These are phyloP conservation scores for Hemicrepidius hirtus DNA, from an alignment of 2,888 invertebrate species.

Conservation along the genomic window DNA sequence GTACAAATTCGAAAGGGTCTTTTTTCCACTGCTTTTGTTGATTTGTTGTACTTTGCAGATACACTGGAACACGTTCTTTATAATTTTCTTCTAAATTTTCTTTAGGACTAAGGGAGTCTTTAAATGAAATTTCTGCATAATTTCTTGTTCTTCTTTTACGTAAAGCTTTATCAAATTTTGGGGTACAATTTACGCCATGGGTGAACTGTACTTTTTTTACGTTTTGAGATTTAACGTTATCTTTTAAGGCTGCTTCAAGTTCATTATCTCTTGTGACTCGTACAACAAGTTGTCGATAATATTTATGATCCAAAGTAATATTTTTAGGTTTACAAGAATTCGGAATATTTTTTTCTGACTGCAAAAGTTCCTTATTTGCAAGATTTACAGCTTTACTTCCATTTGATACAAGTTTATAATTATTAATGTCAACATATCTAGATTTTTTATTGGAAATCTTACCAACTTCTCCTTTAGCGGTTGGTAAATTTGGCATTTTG, in stretches of 20 bases:
- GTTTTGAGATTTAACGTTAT: background rate
- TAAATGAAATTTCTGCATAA: slow-evolving; percentile 46
- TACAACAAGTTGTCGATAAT: background rate
- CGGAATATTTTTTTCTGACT: background rate
- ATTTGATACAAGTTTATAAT: no score
- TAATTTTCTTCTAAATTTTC: slow-evolving; percentile 5
- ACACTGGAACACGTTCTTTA: slow-evolving; percentile 47
- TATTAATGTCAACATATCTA: no score
- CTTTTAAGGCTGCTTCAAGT: background rate
- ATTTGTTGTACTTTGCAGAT: background rate
- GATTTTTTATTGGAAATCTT: no score
- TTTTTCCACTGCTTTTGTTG: background rate
- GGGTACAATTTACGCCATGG: background rate
- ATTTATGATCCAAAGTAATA: background rate
- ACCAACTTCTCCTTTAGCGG: background rate
- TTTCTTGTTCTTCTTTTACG: slow-evolving; percentile 40
- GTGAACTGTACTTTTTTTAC: background rate
- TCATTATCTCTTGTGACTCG: background rate
- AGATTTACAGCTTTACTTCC: no score
- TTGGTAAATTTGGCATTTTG: slow-evolving; percentile 9
- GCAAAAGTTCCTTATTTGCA: background rate
- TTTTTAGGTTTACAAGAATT: background rate
- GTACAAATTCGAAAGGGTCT: slow-evolving; percentile 34
- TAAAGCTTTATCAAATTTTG: slow-evolving; percentile 20
- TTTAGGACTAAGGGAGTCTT: background rate